These are phyloP conservation scores for Pterocles gutturalis DNA, from an alignment of 2,113 vertebrate genomes.

Conservation along the genomic window DNA sequence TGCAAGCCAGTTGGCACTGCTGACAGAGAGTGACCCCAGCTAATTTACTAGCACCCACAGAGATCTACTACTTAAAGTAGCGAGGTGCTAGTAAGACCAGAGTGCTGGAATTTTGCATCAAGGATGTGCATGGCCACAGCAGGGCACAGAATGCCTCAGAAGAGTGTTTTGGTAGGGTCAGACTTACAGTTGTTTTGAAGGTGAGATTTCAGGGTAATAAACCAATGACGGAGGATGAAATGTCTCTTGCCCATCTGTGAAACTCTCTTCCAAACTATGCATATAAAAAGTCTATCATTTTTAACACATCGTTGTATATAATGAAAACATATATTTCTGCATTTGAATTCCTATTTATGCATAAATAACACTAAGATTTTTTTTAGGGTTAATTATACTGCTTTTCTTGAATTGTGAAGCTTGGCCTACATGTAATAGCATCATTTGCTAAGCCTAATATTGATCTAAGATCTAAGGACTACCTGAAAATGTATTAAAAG, in stretches of 20 bases:
- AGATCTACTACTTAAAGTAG: background rate
- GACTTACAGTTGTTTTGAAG: background rate
- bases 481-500: background rate
- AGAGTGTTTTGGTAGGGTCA: background rate
- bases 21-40: background rate
- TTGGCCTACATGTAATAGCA: background rate
- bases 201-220: background rate
- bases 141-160: background rate
- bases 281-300: background rate
- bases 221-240: background rate
- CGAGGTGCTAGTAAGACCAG: background rate
- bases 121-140: accelerated
- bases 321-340: background rate
- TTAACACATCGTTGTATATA: background rate
- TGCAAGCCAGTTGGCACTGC: background rate
- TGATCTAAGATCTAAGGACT: background rate
- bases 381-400: background rate
- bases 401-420: background rate
- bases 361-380: background rate
- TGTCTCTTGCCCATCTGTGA: background rate
- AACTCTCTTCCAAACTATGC: background rate
- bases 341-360: background rate
- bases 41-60: background rate
- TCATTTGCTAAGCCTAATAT: background rate
- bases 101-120: background rate